Percentiles rank a stretch among this genome's conserved stretches.
These are phyloP conservation scores for Actenoides hombroni DNA, from an alignment of 2,113 vertebrate genomes.

Conservation along the genomic window DNA sequence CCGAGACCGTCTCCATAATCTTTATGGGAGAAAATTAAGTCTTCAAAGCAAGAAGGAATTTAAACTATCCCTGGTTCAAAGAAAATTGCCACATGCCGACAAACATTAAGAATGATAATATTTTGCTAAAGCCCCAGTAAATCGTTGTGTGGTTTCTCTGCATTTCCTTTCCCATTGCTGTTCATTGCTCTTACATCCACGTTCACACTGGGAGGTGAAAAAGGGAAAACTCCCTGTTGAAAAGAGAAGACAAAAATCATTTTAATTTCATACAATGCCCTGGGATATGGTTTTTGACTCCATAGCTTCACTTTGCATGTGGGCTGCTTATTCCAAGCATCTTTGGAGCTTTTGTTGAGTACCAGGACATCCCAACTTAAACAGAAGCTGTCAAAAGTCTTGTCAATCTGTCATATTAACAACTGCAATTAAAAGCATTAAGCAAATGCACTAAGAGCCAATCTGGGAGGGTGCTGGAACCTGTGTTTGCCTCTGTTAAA, in stretches of 20 bases:
- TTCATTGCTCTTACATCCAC: conserved; percentile 33
- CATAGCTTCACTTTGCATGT: not conserved
- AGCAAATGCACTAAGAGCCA: not conserved
- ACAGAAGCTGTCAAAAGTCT: not conserved
- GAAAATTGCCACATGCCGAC: conserved; percentile 64
- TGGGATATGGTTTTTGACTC: not conserved
- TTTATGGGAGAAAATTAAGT: conserved; percentile 63
- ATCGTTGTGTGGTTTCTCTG: conserved; percentile 64
- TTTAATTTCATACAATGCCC: not conserved
- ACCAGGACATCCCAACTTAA: not conserved
- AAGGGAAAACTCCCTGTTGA: not conserved
- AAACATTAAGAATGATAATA: conserved; percentile 72
- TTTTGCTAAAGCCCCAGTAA: conserved; percentile 68
- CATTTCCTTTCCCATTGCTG: conserved; percentile 70
- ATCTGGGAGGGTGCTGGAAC: not conserved
- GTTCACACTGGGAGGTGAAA: conserved; percentile 18
- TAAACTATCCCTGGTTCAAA: conserved; percentile 64
- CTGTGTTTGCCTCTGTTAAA: not conserved
- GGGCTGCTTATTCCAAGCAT: not conserved
- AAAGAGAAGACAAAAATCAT: not conserved
- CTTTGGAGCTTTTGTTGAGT: not conserved
- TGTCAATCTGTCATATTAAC: conserved; percentile 17
- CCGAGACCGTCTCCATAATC: conserved; percentile 57
- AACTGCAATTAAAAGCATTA: conserved; percentile 18
- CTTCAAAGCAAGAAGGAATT: conserved; percentile 70